phyloP scores from a whole-genome alignment of 2,888 invertebrate species.

The Eilema sororculum region DNA sequence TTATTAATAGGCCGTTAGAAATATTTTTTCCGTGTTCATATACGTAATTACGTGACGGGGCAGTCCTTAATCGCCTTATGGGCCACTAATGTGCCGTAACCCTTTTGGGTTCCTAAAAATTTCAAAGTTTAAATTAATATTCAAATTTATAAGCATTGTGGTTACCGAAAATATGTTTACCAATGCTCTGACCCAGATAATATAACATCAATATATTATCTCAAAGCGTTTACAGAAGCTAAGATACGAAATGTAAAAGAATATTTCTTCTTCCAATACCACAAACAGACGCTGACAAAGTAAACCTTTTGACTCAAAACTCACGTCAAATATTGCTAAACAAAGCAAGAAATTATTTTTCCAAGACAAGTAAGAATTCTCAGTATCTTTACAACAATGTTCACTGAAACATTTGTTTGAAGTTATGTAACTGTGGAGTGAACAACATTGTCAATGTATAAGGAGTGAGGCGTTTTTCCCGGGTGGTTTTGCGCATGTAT shows the following conservation, averaged over 20 bases:
- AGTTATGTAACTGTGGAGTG: slow-evolving; percentile 3
- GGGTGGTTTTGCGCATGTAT: slow-evolving; percentile 70
- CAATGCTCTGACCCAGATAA: slow-evolving; percentile 12
- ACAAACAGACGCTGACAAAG: slow-evolving; percentile 56
- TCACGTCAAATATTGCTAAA: slow-evolving; percentile 61
- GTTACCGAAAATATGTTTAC: slow-evolving; percentile 24
- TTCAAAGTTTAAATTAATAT: slow-evolving; percentile 43
- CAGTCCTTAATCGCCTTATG: slow-evolving; percentile 20
- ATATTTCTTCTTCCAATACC: slow-evolving; percentile 42
- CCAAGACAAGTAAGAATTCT: slow-evolving; percentile 40
- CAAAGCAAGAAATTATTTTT: slow-evolving; percentile 66
- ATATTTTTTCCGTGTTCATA: slow-evolving; percentile 19
- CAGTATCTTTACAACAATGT: slow-evolving; percentile 22
- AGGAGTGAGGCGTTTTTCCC: slow-evolving; percentile 31
- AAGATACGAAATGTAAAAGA: slow-evolving; percentile 35
- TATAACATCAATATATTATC: slow-evolving; percentile 6
- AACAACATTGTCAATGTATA: slow-evolving; percentile 49
- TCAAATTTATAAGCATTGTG: slow-evolving; percentile 26
- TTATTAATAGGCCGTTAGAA: not conserved
- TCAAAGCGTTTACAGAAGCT: slow-evolving; percentile 8
- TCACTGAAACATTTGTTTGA: slow-evolving; percentile 42
- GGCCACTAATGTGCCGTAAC: slow-evolving; percentile 32
- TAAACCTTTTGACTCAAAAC: slow-evolving; percentile 61
- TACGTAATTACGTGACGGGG: slow-evolving; percentile 18
- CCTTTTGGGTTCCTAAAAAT: slow-evolving; percentile 35